Base-by-base conservation (phyloP, 2,888 invertebrate genomes). In the Muscina levida region DNA sequence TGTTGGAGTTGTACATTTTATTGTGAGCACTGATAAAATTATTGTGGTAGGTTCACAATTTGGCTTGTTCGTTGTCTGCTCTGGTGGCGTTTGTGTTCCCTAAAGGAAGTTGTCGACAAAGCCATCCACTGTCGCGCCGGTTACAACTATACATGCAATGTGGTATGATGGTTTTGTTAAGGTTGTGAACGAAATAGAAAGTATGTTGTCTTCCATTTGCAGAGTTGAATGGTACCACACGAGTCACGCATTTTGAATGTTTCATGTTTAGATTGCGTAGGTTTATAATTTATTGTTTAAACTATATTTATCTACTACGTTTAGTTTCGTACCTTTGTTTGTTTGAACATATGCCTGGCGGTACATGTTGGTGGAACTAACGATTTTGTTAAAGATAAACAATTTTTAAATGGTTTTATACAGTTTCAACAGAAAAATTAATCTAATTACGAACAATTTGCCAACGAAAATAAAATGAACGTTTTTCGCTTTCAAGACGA, bases 131-230 rank as follows among this genome's bases (percentile, higher is more conserved):
- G 42, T 6, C 31, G 15, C 17, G 42, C 13, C 31, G 15, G 19
- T 42, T 6, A n/a, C 59, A 59, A n/a, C 19, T 59, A 13, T 15
- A 19, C 17, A 19, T 11, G 5, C n/a, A 10, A 19, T 48, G 37
- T 17, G 37, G 31, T 39, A 15, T 39, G 37, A 19, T 62, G 57
- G 57, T 24, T 24, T 56, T 19, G 2, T 8, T 6, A 59, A 59
- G 59, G 13, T 56, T 62, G 17, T 24, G 22, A 72, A 26, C 72
- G 76, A 79, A 79, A 79, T 76, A 72, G 79, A 76, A 79, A 79
- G 79, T 72, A 68, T 62, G 8, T 59, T 74, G 57, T 39, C 44
- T 72, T n/a, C 26, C 59, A 51, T 53, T 68, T 72, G 46, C 65
- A 67, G 53, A 1, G 22, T 42, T 68, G 46, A 31, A 71, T 71